Evolutionary conservation across 2,113 vertebrate species (phyloP).

Genomic region (Cavia aperea): DNA sequence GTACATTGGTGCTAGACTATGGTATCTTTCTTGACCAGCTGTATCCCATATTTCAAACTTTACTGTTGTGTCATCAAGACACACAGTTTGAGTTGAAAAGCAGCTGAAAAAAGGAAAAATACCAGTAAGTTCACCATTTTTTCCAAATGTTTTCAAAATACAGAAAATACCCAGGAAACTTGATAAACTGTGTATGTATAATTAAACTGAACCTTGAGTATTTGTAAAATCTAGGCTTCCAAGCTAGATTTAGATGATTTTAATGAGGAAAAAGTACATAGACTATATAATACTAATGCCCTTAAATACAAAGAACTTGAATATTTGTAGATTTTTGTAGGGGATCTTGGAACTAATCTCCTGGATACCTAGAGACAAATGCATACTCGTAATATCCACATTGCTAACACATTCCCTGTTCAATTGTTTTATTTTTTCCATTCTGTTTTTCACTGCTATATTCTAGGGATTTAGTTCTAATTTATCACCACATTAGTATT

Average conservation of each 20-base stretch:
- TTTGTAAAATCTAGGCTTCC: neutral
- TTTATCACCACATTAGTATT: neutral
- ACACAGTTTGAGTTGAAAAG: conserved; percentile 98
- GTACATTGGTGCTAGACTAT: conserved; percentile 99
- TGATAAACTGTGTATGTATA: neutral
- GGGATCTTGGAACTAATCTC: neutral
- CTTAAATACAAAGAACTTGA: neutral
- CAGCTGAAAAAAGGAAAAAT: conserved; percentile 82
- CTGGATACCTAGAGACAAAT: neutral
- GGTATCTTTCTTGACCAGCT: conserved; percentile 97
- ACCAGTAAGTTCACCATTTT: conserved; percentile 47
- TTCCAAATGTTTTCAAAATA: neutral
- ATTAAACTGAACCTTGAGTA: neutral
- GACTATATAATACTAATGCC: neutral
- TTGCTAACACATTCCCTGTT: neutral
- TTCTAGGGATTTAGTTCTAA: neutral
- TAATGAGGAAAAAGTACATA: neutral
- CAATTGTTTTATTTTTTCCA: neutral
- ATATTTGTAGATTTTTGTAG: neutral
- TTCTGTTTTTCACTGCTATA: neutral
- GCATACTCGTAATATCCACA: neutral
- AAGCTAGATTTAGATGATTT: neutral
- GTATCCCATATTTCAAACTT: conserved; percentile 99
- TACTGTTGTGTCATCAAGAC: conserved; percentile 98
- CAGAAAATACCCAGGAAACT: neutral